phyloP scores from a whole-genome alignment of 2,113 vertebrate species.

The Scopus umbretta region DNA sequence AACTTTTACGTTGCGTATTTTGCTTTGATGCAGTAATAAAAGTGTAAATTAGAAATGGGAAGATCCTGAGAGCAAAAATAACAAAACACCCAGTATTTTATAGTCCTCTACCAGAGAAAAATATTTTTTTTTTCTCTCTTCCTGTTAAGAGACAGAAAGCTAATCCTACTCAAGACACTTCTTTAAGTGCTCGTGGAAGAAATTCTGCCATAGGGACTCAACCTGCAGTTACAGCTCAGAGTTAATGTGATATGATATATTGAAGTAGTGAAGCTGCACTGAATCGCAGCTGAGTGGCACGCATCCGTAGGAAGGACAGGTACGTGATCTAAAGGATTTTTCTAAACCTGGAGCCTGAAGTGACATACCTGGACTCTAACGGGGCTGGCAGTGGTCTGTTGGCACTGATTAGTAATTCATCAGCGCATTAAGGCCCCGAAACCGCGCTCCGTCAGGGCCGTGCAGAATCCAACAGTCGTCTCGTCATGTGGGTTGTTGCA shows the following conservation, averaged over 20 bases:
- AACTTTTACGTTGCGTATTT: background rate
- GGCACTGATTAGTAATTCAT: background rate
- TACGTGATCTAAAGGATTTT: background rate
- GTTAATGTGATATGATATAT: background rate
- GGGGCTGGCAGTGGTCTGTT: background rate
- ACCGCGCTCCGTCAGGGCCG: accelerated
- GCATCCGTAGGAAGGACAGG: background rate
- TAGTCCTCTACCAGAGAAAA: background rate
- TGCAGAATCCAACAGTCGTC: background rate
- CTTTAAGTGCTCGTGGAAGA: background rate
- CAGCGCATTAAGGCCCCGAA: background rate
- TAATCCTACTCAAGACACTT: background rate
- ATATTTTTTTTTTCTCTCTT: background rate
- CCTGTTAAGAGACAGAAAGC: background rate
- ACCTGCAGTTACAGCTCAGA: background rate
- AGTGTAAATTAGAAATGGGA: background rate
- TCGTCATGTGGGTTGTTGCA: accelerated
- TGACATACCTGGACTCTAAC: background rate
- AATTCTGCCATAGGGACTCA: background rate
- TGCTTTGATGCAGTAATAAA: background rate
- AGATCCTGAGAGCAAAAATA: background rate
- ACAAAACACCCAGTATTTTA: background rate
- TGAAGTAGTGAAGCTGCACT: background rate
- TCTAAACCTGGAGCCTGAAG: background rate
- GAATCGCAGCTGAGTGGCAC: background rate